phyloP scores from a whole-genome alignment of 1,140 invertebrate species.

The Drosophila sucinea region DNA sequence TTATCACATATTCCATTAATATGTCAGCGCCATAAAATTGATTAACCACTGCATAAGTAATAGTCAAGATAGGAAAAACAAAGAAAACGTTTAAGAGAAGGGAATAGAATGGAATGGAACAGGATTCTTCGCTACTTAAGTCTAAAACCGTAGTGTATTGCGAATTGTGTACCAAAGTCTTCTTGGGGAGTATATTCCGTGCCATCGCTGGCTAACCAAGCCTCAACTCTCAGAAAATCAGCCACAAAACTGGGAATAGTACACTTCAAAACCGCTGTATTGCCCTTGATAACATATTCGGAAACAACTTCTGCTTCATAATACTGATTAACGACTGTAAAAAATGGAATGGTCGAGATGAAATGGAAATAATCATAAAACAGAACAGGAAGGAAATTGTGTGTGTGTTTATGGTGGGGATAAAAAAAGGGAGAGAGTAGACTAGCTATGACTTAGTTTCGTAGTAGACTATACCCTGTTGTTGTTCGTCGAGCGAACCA shows the following conservation, averaged over 20 bases:
- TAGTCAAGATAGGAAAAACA: constrained; percentile 13
- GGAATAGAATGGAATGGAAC: neutral
- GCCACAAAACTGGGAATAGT: constrained; percentile 96
- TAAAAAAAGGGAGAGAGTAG: constrained; percentile 1
- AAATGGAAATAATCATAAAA: constrained; percentile 22
- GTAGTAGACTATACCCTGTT: constrained; percentile 57
- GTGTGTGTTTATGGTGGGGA: no score
- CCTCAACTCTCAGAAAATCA: constrained; percentile 94
- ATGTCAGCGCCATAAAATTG: constrained; percentile 92
- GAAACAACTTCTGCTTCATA: constrained; percentile 96
- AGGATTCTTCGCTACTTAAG: constrained; percentile 39
- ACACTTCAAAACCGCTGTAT: constrained; percentile 96
- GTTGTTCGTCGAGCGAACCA: constrained; percentile 74
- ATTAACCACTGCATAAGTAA: constrained; percentile 87
- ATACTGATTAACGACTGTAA: constrained; percentile 91
- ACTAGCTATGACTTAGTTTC: constrained; percentile 6
- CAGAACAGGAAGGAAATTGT: constrained; percentile 4
- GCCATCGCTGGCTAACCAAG: constrained; percentile 92
- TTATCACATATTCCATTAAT: constrained; percentile 88
- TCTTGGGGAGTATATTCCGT: constrained; percentile 85
- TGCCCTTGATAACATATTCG: constrained; percentile 95
- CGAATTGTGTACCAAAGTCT: constrained; percentile 65
- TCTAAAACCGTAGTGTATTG: constrained; percentile 5
- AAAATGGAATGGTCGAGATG: constrained; percentile 27
- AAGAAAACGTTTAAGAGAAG: constrained; percentile 11